Evolutionary conservation across 2,113 vertebrate species (phyloP).

Genomic region (Ramphastos sulfuratus): DNA sequence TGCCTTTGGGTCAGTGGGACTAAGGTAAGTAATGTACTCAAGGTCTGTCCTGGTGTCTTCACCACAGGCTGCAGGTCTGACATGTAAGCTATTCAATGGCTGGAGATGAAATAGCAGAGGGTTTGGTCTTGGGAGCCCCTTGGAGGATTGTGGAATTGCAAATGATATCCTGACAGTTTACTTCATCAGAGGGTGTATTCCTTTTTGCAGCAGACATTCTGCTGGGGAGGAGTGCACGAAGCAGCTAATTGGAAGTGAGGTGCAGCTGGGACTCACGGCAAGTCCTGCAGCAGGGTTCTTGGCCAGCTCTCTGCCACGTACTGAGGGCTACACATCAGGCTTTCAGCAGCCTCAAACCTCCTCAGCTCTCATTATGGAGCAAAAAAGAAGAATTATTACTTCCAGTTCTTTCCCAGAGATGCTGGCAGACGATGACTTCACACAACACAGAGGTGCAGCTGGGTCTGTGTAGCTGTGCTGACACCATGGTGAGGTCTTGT

Average conservation of each 20-base stretch:
- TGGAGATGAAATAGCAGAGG: background rate
- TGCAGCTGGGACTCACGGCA: background rate
- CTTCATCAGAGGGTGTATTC: background rate
- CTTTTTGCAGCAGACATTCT: slow-evolving; percentile 14
- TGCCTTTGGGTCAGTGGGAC: background rate
- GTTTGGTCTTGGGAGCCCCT: background rate
- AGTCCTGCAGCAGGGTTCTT: background rate
- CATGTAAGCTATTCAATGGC: background rate
- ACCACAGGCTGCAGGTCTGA: background rate
- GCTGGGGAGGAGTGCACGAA: background rate
- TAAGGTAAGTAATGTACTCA: background rate
- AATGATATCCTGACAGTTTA: slow-evolving; percentile 2
- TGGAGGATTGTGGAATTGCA: background rate
- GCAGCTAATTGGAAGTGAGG: background rate
- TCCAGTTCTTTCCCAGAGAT: background rate
- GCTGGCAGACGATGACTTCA: background rate
- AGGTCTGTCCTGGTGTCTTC: background rate
- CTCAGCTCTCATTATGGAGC: background rate
- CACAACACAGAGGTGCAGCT: background rate
- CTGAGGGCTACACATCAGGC: background rate
- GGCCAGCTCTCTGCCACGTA: background rate
- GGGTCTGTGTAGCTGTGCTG: background rate
- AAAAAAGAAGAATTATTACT: background rate
- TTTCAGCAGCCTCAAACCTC: background rate
- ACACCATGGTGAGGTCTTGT: fast-evolving